These are phyloP conservation scores for Rhinogobio ventralis DNA, from an alignment of 2,797 vertebrate species.

Conservation along the genomic window DNA sequence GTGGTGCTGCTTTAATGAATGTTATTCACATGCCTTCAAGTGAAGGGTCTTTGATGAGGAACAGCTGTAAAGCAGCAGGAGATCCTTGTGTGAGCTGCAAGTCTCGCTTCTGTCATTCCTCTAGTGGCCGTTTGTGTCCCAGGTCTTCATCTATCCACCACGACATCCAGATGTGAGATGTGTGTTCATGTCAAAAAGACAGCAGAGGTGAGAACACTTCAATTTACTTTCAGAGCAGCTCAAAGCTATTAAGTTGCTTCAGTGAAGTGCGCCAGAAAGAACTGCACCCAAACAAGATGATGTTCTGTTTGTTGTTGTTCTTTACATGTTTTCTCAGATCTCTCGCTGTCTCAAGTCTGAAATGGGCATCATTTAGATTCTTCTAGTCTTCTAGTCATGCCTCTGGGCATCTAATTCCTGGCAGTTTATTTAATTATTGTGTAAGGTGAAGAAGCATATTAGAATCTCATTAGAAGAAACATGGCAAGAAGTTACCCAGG, in stretches of 20 bases:
- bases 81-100: background rate
- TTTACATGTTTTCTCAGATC: background rate
- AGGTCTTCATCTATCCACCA: background rate
- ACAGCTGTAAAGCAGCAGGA: slow-evolving; percentile 48
- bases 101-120: slow-evolving; percentile 3
- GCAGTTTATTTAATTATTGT: background rate
- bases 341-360: background rate
- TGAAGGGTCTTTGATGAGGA: slow-evolving; percentile 31
- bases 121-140: slow-evolving; percentile 1
- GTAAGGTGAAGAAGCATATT: background rate
- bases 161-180: slow-evolving; percentile 11
- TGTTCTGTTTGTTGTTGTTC: background rate
- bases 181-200: background rate
- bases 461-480: background rate
- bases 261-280: background rate
- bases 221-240: background rate
- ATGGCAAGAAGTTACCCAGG: background rate
- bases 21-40: slow-evolving; percentile 18
- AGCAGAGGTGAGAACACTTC: background rate
- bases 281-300: background rate
- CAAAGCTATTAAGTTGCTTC: background rate
- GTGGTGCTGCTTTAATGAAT: slow-evolving; percentile 35
- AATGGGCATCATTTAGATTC: background rate
- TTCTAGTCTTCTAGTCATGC: background rate
- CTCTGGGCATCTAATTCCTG: background rate